Evolutionary conservation across 1,140 invertebrate genomes (phyloP).

Genomic region (Diorhabda sublineata): DNA sequence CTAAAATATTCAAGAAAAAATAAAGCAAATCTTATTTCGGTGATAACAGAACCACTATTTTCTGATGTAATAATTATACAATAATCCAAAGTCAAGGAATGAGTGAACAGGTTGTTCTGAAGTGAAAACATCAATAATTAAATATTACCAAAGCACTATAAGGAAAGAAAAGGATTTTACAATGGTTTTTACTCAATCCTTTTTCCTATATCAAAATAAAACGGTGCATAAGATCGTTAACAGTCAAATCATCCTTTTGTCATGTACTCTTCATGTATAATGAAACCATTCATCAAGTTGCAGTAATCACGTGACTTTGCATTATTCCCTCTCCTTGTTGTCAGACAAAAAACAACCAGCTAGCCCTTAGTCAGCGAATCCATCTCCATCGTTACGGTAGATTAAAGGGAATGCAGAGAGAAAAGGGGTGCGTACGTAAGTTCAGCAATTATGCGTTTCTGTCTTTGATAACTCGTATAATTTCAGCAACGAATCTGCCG

Average conservation of each 20-base stretch:
- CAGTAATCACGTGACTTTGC: not conserved
- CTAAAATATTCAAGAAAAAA: too few relatives aligned
- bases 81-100: too few relatives aligned
- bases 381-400: not conserved
- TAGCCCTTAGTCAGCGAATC: slow-evolving; percentile 1
- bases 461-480: not conserved
- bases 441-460: slow-evolving; percentile 2
- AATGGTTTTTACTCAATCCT: too few relatives aligned
- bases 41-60: too few relatives aligned
- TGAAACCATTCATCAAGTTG: not conserved
- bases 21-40: too few relatives aligned
- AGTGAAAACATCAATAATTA: too few relatives aligned
- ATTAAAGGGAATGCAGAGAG: not conserved
- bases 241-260: not conserved
- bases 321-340: not conserved
- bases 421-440: slow-evolving; percentile 1
- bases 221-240: not conserved
- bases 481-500: not conserved
- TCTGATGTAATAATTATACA: too few relatives aligned
- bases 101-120: too few relatives aligned
- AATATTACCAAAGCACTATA: too few relatives aligned
- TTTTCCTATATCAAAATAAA: not conserved
- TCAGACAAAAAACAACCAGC: not conserved
- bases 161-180: too few relatives aligned
- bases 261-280: not conserved